A percentile compares a stretch with the other conserved stretches of the same genome.
phyloP scores from a whole-genome alignment of 2,113 vertebrate genomes.

The Suricata suricatta region DNA sequence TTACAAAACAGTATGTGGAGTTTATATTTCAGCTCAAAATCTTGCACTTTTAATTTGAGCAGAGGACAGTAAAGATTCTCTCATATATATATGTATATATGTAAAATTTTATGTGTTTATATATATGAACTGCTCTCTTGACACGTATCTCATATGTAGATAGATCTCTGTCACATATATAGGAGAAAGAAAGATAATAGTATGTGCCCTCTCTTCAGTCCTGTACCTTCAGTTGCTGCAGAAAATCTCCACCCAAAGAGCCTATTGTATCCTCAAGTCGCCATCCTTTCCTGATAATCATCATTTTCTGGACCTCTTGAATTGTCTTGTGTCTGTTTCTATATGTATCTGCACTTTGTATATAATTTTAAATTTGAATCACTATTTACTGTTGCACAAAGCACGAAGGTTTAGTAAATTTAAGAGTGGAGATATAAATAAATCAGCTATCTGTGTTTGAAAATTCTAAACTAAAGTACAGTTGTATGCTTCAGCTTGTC shows the following conservation, averaged over 20 bases:
- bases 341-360: background rate
- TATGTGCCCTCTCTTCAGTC: background rate
- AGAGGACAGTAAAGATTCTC: background rate
- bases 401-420: slow-evolving; percentile 50
- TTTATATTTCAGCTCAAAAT: slow-evolving; percentile 38
- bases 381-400: slow-evolving; percentile 25
- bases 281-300: slow-evolving; percentile 7
- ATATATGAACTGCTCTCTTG: background rate
- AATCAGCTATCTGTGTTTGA: slow-evolving; percentile 69
- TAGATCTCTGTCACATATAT: background rate
- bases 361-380: slow-evolving; percentile 48
- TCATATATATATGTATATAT: background rate
- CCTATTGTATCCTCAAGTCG: background rate
- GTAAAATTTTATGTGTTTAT: background rate
- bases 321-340: background rate
- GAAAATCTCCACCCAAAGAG: background rate
- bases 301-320: background rate
- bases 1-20: background rate
- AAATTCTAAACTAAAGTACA: slow-evolving; percentile 72
- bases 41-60: slow-evolving; percentile 8
- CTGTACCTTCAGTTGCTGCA: background rate
- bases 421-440: slow-evolving; percentile 68
- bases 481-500: slow-evolving; percentile 79
- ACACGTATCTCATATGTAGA: background rate
- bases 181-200: background rate